phyloP scores from a whole-genome alignment of 2,113 vertebrate genomes.

The Ailuropoda melanoleuca region DNA sequence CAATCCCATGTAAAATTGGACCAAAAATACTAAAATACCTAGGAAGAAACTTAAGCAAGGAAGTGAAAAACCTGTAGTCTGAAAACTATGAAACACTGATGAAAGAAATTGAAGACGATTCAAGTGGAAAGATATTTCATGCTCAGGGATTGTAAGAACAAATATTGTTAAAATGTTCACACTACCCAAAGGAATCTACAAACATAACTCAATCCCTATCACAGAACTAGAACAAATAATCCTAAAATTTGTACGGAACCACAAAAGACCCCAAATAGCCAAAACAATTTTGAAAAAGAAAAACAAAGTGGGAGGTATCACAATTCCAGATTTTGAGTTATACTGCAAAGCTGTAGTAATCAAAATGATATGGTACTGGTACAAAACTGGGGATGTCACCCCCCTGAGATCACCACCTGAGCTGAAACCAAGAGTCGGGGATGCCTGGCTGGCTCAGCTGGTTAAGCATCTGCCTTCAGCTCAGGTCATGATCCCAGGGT shows the following conservation, averaged over 20 bases:
- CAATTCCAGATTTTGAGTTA: not conserved
- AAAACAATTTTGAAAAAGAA: not conserved
- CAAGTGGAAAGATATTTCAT: not conserved
- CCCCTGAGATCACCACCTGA: too few species aligned
- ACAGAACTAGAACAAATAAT: not conserved
- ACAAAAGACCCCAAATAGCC: not conserved
- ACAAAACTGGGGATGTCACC: too few species aligned
- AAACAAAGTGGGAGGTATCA: not conserved
- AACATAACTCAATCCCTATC: not conserved
- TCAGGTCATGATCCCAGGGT: not conserved
- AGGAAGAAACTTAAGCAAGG: not conserved
- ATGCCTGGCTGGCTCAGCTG: too few species aligned
- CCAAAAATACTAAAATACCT: not conserved
- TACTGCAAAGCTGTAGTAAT: not conserved
- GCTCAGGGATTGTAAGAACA: not conserved
- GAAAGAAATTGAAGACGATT: not conserved
- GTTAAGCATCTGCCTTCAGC: not conserved
- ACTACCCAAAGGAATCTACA: not conserved
- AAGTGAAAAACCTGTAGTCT: not conserved
- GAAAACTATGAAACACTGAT: not conserved
- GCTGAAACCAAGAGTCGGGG: too few species aligned
- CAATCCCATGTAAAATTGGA: not conserved
- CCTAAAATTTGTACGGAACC: not conserved
- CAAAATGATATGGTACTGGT: not conserved
- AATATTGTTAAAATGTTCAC: not conserved